Evolutionary conservation across 2,797 vertebrate species (phyloP).

Genomic region (Percopsis omiscomaycus): DNA sequence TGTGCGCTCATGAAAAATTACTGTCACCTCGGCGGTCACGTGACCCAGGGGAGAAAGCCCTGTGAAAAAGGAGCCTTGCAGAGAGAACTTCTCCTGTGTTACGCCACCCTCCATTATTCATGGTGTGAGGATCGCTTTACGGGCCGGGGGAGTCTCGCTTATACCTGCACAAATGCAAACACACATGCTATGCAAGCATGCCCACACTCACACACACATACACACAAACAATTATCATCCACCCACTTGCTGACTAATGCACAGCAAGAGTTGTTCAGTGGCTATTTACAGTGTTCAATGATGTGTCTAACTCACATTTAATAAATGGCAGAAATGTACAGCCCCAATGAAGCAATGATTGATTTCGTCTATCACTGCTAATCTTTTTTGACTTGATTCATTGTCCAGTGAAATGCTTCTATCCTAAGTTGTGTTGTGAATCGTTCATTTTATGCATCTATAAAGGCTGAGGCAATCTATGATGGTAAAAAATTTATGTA

Average conservation of each 20-base stretch:
- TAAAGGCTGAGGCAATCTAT: too few species aligned
- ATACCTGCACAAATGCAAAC: conserved; percentile 57
- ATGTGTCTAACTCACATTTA: conserved; percentile 18
- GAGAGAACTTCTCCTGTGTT: conserved; percentile 81
- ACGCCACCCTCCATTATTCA: conserved; percentile 90
- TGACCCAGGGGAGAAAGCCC: conserved; percentile 80
- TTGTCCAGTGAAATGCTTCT: too few species aligned
- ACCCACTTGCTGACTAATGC: conserved; percentile 22
- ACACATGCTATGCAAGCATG: conserved; percentile 37
- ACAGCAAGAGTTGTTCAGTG: conserved; percentile 18
- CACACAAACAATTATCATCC: neutral
- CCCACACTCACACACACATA: conserved; percentile 4
- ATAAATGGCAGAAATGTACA: neutral
- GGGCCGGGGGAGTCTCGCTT: conserved; percentile 76
- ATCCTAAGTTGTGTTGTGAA: too few species aligned
- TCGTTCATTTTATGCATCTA: too few species aligned
- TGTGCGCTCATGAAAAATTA: conserved; percentile 87
- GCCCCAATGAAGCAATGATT: too few species aligned
- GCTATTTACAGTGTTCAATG: neutral
- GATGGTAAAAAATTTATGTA: too few species aligned
- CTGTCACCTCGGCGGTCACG: conserved; percentile 72
- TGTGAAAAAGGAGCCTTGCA: conserved; percentile 83
- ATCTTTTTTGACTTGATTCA: too few species aligned
- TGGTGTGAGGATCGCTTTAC: conserved; percentile 91
- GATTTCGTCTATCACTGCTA: too few species aligned